A percentile compares a stretch with the other conserved stretches of the same genome.
Evolutionary conservation across 2,113 vertebrate genomes (phyloP).

Genomic region (Vombatus ursinus): DNA sequence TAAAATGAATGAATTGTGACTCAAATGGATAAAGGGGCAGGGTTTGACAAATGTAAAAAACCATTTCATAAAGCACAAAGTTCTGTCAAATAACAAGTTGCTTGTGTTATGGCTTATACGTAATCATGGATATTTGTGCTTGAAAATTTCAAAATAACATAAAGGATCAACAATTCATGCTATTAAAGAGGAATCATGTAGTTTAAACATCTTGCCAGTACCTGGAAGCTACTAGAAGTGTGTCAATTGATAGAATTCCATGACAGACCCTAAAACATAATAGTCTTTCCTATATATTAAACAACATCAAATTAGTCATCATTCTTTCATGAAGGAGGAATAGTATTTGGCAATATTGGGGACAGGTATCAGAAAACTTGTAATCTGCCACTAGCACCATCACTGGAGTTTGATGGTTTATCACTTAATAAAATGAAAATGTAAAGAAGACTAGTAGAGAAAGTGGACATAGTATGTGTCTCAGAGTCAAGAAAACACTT

Average conservation of each 20-base stretch:
- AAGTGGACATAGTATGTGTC: not conserved
- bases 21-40: not conserved
- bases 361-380: not conserved
- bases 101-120: not conserved
- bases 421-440: not conserved
- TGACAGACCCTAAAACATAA: not conserved
- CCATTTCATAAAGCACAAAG: not conserved
- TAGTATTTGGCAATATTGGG: not conserved
- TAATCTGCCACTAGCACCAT: not conserved
- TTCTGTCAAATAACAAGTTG: not conserved
- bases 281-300: not conserved
- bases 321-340: not conserved
- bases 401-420: not conserved
- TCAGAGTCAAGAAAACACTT: not conserved
- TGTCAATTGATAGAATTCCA: not conserved
- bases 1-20: not conserved
- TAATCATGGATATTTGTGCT: not conserved
- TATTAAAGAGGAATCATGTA: constrained; percentile 54
- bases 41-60: not conserved
- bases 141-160: not conserved
- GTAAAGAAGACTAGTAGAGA: not conserved
- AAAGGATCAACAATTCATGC: not conserved
- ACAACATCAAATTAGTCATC: not conserved
- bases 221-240: not conserved
- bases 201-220: constrained; percentile 44